Base-by-base conservation (phyloP, 2,113 vertebrate genomes). In the Ceyx margarethae region DNA sequence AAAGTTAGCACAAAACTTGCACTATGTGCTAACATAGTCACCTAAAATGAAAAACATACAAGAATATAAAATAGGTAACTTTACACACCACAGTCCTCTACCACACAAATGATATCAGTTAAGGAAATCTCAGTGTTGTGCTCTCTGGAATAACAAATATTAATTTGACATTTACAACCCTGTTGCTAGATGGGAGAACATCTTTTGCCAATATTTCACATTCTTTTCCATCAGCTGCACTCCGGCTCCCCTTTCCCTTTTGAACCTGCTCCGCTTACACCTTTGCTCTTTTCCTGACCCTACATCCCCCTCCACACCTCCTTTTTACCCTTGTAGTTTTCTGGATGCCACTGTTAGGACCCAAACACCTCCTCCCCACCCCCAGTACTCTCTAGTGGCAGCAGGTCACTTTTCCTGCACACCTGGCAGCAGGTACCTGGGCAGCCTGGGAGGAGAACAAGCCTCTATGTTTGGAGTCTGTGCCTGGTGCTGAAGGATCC, bases 381-480 rank as follows among this genome's bases (percentile, higher is more conserved):
- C 26, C 29, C 58, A 66, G 29, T 11, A 37, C 40, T 56, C 37
- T 33, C 60, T 15, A 26, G 21, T 29, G 58, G 33, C 51, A 77
- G 20, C 31, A 53, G 45, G 84, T 46, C 22, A 19, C 21, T 58
- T 15, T 26, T 72, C 23, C 60, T 71, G 46, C 31, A 80, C 46
- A 35, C 6, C 8, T 26, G 46, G 81, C 66, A 79, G 74, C 37
- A 60, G 58, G 64, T 58, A 94, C 46, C 58, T 64, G 68, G 56
- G 56, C 57, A 90, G 66, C 48, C 51, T 1, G 1, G 77, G 64
- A 85, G 33, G 19, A 84, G 15, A 74, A 6, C 28, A 64, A 75
- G 14, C 17, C 62, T 68, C 75, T 10, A 0, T 3, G 14, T 40
- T 72, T 0, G 2, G 3, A 6, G 21, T 1, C 5, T 16, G 31